Evolutionary conservation across 2,888 invertebrate genomes (phyloP), one percentile per base, ranked within the genome.

Genomic region (Lapara coniferarum): DNA sequence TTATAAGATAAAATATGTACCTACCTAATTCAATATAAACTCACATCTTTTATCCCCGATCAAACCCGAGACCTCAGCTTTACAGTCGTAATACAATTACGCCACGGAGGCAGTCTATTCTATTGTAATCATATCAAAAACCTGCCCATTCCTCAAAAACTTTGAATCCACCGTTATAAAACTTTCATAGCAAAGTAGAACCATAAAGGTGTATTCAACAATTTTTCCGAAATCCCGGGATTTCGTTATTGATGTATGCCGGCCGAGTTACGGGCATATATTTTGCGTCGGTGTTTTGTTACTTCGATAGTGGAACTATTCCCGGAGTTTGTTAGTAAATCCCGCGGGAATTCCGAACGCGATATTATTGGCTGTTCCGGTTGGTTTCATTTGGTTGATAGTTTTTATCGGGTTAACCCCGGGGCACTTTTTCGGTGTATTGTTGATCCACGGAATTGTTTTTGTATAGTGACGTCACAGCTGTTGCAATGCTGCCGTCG

Each of bases 161-260:
- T 10, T 37, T 58, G 4, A 46, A 8, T 16, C 10, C 19, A 16
- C 19, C 55, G 25, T 25, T 53, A 53, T 8, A 52, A 53, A 7
- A 53, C 44, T 59, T 16, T 16, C 16, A 44, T 10, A n/a, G 55
- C 25, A 55, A 53, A 56, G 8, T 58, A 46, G 46, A 44, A 46
- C 44, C 44, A 59, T 59, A 59, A 59, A n/a, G 56, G 25, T 25
- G 13, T 19, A 5, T 59, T 16, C n/a, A 46, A 63, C 6, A 49
- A 49, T 13, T 59, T 57, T 30, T 44, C 5, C 19, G 49, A 5
- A 63, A 46, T 63, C 63, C 63, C 13, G 63, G 63, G 49, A 19
- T 63, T 63, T 59, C 10, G 2, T 44, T 12, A 63, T 63, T 63
- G 63, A 63, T 49, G 25, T 56, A 63, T 63, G 46, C 19, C 12